Base-by-base conservation (phyloP, 2,888 invertebrate genomes). In the Drosophila seclusa region DNA sequence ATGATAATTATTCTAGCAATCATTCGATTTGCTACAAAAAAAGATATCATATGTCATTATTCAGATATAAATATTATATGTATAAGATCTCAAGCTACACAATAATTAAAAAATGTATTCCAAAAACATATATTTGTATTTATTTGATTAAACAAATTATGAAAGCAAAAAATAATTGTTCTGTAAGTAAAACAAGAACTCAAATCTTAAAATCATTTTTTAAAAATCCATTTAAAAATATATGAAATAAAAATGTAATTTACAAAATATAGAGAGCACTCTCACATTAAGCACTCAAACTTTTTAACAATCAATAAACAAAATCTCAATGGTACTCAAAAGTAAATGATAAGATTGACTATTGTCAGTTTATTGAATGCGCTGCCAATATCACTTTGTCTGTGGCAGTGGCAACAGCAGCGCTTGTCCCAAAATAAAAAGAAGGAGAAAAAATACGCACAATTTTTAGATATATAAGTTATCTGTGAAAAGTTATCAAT, bases 361-460 rank as follows among this genome's bases (percentile, higher is more conserved):
- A 57, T 72, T 13, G 54, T 21, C 62, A 40, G 49, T 49, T 52
- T 53, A 27, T 78, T 73, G 67, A n/a, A 57, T 48, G 42, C 49
- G 53, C 40, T 31, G 52, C 68, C 70, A 77, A 69, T 84, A 79
- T 79, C 83, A 85, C 73, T 82, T 70, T 62, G 86, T 63, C 77
- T 68, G n/a, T 45, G 63, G 8, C 66, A 50, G 76, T 29, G 87
- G 59, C 73, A 68, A 67, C 69, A 66, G 65, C 87, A 71, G 61
- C 65, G 32, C 40, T 50, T 61, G 59, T 67, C 27, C 31, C 36
- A 24, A 54, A 69, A 68, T 62, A n/a, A 4, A 42, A 36, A 45
- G 0, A 21, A 45, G 42, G 16, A 16, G 2, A 8, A 16, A 16
- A 45, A 16, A 24, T 1, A 24, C 21, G 24, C 31, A 49, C 21